phyloP scores from a whole-genome alignment of 2,797 vertebrate genomes.

The Microctenopoma steveboyesi region DNA sequence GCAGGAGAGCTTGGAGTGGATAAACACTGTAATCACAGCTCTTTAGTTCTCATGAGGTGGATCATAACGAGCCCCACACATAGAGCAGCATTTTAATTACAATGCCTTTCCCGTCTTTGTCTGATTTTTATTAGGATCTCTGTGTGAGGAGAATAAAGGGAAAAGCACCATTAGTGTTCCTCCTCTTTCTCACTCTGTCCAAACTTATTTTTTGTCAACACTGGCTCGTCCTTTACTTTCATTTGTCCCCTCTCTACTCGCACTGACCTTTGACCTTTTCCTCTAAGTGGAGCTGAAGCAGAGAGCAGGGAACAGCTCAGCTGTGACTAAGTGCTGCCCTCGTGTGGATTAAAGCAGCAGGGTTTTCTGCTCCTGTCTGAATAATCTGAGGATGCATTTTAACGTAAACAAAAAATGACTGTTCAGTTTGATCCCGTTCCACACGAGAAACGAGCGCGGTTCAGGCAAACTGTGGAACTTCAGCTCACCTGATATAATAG shows the following conservation, averaged over 20 bases:
- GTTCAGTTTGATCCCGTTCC: too few relatives aligned
- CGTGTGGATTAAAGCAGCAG: constrained; percentile 16
- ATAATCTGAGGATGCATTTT: too few relatives aligned
- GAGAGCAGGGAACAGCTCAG: not conserved
- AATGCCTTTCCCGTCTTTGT: constrained; percentile 11
- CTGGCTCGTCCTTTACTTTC: not conserved
- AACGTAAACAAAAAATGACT: too few relatives aligned
- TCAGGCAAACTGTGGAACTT: too few relatives aligned
- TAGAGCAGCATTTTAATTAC: constrained; percentile 5
- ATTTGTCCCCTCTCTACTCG: not conserved
- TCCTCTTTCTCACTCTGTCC: not conserved
- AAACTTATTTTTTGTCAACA: not conserved
- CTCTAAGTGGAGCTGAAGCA: too few relatives aligned
- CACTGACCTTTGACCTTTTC: constrained; percentile 9
- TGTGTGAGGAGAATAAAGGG: not conserved
- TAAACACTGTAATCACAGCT: constrained; percentile 42
- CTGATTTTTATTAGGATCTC: constrained; percentile 12
- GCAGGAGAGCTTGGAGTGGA: constrained; percentile 22
- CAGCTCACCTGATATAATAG: too few relatives aligned
- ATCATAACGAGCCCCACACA: constrained; percentile 34
- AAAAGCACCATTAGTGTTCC: too few relatives aligned
- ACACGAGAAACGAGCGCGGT: too few relatives aligned
- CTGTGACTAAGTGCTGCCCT: constrained; percentile 25
- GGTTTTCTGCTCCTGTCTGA: not conserved
- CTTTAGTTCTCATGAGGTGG: constrained; percentile 31